Conservation (phyloP, 2,888 invertebrate species). For the Orthosia cruda region DNA sequence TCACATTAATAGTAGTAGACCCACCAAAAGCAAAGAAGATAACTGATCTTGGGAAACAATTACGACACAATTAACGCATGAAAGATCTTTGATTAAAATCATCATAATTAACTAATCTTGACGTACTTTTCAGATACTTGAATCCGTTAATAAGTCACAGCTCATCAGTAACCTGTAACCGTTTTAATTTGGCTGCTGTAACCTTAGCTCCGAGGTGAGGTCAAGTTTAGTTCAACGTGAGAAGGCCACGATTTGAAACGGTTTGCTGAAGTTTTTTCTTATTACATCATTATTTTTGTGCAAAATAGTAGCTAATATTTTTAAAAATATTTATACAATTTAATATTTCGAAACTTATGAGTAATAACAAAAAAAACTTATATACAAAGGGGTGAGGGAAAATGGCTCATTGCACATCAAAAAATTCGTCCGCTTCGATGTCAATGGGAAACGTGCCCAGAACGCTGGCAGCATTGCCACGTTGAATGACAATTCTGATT, state of each 20-base stretch:
- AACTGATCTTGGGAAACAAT: background rate
- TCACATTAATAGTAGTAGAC: too few relatives aligned
- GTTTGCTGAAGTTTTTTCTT: constrained; percentile 56
- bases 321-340: too few relatives aligned
- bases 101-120: background rate
- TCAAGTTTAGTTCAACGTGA: constrained; percentile 78
- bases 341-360: too few relatives aligned
- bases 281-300: constrained; percentile 54
- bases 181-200: constrained; percentile 62
- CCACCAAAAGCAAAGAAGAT: background rate
- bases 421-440: too few relatives aligned
- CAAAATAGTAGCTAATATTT: background rate
- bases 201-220: constrained; percentile 78
- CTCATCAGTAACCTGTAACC: constrained; percentile 70
- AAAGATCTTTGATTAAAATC: background rate
- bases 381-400: too few relatives aligned
- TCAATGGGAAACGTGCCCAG: too few relatives aligned
- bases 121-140: constrained; percentile 21
- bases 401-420: too few relatives aligned
- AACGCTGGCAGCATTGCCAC: too few relatives aligned
- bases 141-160: constrained; percentile 54
- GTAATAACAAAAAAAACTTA: too few relatives aligned
- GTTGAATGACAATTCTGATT: too few relatives aligned
- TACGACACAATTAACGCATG: background rate
- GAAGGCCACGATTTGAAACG: constrained; percentile 83